These are phyloP conservation scores for Tadarida brasiliensis DNA, from an alignment of 2,797 vertebrate species.

Conservation along the genomic window DNA sequence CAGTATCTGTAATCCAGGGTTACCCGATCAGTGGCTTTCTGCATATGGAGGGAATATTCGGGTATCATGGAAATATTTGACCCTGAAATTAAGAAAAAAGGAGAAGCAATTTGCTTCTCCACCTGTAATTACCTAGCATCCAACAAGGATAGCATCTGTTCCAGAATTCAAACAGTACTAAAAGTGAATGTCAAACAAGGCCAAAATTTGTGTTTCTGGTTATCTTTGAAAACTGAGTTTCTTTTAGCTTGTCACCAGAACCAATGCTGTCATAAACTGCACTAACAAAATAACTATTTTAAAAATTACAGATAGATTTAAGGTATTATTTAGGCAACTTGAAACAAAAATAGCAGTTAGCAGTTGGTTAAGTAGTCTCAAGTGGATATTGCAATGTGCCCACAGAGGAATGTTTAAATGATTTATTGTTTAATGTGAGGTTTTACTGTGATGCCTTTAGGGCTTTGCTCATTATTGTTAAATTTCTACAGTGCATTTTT, in stretches of 20 bases:
- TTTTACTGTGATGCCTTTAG: conserved; percentile 52
- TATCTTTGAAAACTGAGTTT: conserved; percentile 48
- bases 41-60: neutral
- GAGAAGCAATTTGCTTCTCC: conserved; percentile 71
- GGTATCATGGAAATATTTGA: conserved; percentile 76
- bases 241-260: conserved; percentile 53
- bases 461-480: conserved; percentile 54
- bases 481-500: conserved; percentile 64
- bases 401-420: conserved; percentile 67
- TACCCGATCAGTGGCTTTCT: conserved; percentile 40
- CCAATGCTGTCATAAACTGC: neutral
- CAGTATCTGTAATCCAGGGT: neutral
- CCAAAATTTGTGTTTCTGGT: conserved; percentile 60
- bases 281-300: conserved; percentile 39
- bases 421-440: conserved; percentile 64
- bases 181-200: conserved; percentile 79
- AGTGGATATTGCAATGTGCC: conserved; percentile 48
- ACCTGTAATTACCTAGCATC: conserved; percentile 66
- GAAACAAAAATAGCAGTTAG: conserved; percentile 60
- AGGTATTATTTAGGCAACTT: conserved; percentile 49
- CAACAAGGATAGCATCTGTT: conserved; percentile 78
- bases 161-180: conserved; percentile 75
- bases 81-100: conserved; percentile 75
- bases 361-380: conserved; percentile 58
- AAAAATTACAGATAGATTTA: conserved; percentile 40